Evolutionary conservation across 2,888 invertebrate species (phyloP), one percentile per base, ranked within the genome.

Genomic region (Watsonalla binaria): DNA sequence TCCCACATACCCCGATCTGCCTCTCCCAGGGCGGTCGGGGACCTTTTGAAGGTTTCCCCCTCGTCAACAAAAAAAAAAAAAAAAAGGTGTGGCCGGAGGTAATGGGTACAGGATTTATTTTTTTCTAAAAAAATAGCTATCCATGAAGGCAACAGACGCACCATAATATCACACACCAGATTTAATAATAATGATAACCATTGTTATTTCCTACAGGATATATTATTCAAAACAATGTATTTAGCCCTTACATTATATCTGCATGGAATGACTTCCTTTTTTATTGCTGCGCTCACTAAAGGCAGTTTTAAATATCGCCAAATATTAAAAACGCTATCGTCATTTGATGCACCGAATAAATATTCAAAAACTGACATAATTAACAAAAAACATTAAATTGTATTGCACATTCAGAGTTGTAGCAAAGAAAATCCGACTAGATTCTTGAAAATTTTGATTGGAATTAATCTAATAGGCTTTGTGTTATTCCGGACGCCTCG

Each of bases 281-380:
- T 73, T 45, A 84, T 61, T 42, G 77, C 78, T 42, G 87, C 88
- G 53, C 61, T 71, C 51, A 86, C 81, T 54, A 60, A 59, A 52
- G 86, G 81, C 53, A 81, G 66, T 63, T 72, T 70, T 35, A 65
- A 54, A 58, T 52, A 60, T 55, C 64, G 60, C 67, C 68, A 72
- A 60, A 65, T 59, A 52, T 62, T 58, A 51, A 62, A 53, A 54
- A 71, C 54, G 54, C 56, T 58, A 47, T 69, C 62, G 55, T 60
- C 60, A 61, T 70, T 75, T 59, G 62, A 60, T 55, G 65, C 69
- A 62, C 65, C 70, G 64, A 77, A 79, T 72, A 87, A 68, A 76
- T 78, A 70, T 57, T 85, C 84, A 70, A 86, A 83, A 83, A 82
- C 62, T 75, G 75, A 68, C 90, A 90, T 90, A 80, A 76, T 82